Percentiles rank a stretch among this genome's conserved stretches.
phyloP scores from a whole-genome alignment of 2,797 vertebrate genomes.

The Vultur gryphus region DNA sequence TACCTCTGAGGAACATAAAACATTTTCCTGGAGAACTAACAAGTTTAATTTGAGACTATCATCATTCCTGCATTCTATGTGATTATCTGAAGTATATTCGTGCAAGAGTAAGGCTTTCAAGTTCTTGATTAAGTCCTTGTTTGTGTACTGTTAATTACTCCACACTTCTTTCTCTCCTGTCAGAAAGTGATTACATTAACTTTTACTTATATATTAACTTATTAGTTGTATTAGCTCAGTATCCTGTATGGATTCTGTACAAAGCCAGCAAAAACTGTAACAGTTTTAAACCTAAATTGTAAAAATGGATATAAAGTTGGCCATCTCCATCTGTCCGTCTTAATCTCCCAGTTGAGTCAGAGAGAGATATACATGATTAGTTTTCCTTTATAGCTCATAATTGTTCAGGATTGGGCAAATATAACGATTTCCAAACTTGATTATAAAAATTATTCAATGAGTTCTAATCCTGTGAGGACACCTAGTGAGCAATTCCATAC shows the following conservation, averaged over 20 bases:
- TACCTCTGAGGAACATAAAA: neutral
- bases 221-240: neutral
- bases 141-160: neutral
- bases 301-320: neutral
- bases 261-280: neutral
- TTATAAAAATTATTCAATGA: neutral
- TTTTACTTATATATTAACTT: neutral
- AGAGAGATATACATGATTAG: neutral
- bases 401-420: neutral
- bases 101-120: neutral
- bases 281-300: neutral
- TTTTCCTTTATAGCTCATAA: neutral
- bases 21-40: neutral
- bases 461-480: constrained; percentile 57
- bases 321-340: neutral
- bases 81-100: neutral
- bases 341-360: neutral
- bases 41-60: neutral
- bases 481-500: constrained; percentile 33
- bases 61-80: neutral
- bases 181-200: neutral
- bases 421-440: neutral
- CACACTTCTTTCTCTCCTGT: neutral
- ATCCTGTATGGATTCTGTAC: neutral
- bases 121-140: neutral